phyloP scores from a whole-genome alignment of 2,113 vertebrate genomes.

The Lipotes vexillifer region DNA sequence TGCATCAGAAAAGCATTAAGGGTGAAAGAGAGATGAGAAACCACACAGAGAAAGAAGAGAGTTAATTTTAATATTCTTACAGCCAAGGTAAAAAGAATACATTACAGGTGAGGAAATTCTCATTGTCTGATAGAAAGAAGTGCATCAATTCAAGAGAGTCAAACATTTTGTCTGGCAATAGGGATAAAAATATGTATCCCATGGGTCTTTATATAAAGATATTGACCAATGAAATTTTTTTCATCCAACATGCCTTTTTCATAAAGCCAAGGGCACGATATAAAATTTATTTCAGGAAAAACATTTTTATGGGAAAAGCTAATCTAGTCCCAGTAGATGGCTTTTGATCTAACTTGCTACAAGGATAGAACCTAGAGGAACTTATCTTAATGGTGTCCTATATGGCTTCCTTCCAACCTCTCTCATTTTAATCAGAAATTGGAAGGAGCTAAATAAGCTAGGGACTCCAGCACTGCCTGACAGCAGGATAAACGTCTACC shows the following conservation, averaged over 20 bases:
- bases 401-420: not conserved
- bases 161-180: not conserved
- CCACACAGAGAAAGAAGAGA: not conserved
- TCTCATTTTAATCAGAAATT: not conserved
- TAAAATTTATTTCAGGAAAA: not conserved
- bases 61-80: not conserved
- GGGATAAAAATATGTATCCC: not conserved
- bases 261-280: not conserved
- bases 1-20: not conserved
- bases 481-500: not conserved
- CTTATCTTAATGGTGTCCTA: not conserved
- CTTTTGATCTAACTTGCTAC: not conserved
- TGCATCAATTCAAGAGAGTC: not conserved
- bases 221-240: not conserved
- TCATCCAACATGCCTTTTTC: not conserved
- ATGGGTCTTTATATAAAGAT: not conserved
- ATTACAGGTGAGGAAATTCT: not conserved
- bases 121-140: not conserved
- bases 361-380: not conserved
- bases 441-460: not conserved
- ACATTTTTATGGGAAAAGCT: not conserved
- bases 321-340: not conserved
- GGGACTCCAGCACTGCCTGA: not conserved
- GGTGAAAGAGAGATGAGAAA: not conserved
- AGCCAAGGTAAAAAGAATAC: not conserved